Percentiles rank a stretch among this genome's conserved stretches.
Evolutionary conservation across 2,888 invertebrate species (phyloP).

Genomic region (Philaethria dido): DNA sequence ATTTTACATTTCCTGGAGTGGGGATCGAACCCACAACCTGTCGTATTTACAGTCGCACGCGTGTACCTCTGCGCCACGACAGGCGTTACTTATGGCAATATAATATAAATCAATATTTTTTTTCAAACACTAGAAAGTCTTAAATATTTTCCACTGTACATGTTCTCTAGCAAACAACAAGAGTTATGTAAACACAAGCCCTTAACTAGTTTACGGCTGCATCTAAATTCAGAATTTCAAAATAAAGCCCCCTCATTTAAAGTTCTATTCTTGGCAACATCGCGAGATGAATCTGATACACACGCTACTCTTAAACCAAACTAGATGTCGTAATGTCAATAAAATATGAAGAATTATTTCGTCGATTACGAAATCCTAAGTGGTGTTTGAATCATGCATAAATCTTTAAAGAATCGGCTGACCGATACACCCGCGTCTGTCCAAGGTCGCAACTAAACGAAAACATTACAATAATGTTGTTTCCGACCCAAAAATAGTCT

Average conservation of each 20-base stretch:
- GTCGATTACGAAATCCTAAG: slow-evolving; percentile 77
- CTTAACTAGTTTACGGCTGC: slow-evolving; percentile 54
- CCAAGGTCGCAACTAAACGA: slow-evolving; percentile 68
- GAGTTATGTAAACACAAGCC: slow-evolving; percentile 25
- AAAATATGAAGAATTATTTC: slow-evolving; percentile 81
- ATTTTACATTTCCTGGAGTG: too few species aligned
- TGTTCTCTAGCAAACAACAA: slow-evolving; percentile 1
- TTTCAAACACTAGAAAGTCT: background rate
- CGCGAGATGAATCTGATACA: slow-evolving; percentile 53
- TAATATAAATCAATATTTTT: too few species aligned
- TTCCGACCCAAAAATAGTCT: slow-evolving; percentile 71
- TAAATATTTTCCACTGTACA: background rate
- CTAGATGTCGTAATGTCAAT: slow-evolving; percentile 80
- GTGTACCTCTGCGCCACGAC: too few species aligned
- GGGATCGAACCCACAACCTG: too few species aligned
- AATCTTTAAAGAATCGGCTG: slow-evolving; percentile 72
- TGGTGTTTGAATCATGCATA: slow-evolving; percentile 62
- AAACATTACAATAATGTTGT: slow-evolving; percentile 67
- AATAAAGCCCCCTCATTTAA: slow-evolving; percentile 73
- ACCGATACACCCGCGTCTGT: slow-evolving; percentile 60
- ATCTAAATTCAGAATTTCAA: slow-evolving; percentile 58
- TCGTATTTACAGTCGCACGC: too few species aligned
- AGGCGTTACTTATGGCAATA: too few species aligned
- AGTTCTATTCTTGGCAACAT: slow-evolving; percentile 68
- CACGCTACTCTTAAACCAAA: slow-evolving; percentile 59